A percentile compares a stretch with the other conserved stretches of the same genome.
phyloP scores from a whole-genome alignment of 2,797 vertebrate genomes.

The Pangasius mekongensis region DNA sequence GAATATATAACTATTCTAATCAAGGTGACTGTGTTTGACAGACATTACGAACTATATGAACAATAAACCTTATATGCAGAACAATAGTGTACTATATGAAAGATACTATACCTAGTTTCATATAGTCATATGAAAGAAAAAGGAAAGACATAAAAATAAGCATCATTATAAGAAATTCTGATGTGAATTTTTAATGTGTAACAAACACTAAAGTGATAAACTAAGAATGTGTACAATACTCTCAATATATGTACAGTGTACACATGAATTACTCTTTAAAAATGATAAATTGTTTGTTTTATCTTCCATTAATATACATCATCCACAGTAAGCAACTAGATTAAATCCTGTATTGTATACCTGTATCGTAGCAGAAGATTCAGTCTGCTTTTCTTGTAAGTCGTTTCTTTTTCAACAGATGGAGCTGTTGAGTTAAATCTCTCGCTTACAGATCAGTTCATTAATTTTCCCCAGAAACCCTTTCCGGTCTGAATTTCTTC shows the following conservation, averaged over 20 bases:
- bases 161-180: not conserved
- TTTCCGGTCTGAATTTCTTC: not conserved
- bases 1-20: not conserved
- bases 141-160: not conserved
- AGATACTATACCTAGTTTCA: not conserved
- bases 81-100: not conserved
- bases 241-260: not conserved
- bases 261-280: not conserved
- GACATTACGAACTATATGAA: not conserved
- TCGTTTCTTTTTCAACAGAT: slow-evolving; percentile 26
- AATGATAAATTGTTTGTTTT: not conserved
- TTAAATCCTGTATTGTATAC: not conserved
- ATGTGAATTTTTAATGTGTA: not conserved
- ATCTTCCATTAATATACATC: not conserved
- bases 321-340: not conserved
- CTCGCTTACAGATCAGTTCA: not conserved
- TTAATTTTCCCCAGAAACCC: not conserved
- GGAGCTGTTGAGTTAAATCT: slow-evolving; percentile 34
- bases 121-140: not conserved
- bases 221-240: not conserved
- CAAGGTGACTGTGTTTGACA: not conserved
- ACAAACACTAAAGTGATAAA: not conserved
- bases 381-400: not conserved
- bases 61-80: not conserved
- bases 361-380: not conserved